Conservation (phyloP, 2,113 vertebrate species). For the Gnathochromis pfefferi region DNA sequence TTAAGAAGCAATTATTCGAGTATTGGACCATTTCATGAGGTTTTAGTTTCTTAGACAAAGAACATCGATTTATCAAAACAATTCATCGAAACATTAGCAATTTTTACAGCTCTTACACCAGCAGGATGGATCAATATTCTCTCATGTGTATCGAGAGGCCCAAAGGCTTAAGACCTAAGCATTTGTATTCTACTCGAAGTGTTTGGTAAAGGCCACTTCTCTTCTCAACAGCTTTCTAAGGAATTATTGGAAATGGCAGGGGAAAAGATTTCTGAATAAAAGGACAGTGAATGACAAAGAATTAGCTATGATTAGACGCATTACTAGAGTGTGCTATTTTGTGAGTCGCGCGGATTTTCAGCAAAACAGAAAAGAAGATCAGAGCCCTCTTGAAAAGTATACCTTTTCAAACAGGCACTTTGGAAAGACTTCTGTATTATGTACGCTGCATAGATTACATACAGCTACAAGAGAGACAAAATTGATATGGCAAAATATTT, state of each 20-base stretch:
- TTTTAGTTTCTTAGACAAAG: not conserved
- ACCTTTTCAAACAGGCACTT: not conserved
- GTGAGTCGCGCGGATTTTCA: not conserved
- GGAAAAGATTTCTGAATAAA: not conserved
- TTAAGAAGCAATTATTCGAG: not conserved
- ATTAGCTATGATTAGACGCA: not conserved
- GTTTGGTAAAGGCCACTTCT: constrained; percentile 23
- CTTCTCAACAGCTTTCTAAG: not conserved
- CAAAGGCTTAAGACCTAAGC: not conserved
- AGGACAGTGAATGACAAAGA: not conserved
- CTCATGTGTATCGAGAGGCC: not conserved
- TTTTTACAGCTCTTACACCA: not conserved
- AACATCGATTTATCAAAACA: not conserved
- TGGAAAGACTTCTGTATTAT: not conserved
- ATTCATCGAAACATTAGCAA: not conserved
- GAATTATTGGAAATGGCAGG: not conserved
- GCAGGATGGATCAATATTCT: constrained; percentile 1
- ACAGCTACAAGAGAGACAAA: not conserved
- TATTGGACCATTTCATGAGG: not conserved
- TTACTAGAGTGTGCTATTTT: not conserved
- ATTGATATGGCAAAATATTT: not conserved
- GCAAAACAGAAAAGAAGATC: not conserved
- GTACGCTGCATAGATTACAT: not conserved
- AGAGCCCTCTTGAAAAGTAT: not conserved
- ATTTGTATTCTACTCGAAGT: constrained; percentile 29